Base-by-base conservation (phyloP, 2,888 invertebrate genomes). In the Noctua janthina region DNA sequence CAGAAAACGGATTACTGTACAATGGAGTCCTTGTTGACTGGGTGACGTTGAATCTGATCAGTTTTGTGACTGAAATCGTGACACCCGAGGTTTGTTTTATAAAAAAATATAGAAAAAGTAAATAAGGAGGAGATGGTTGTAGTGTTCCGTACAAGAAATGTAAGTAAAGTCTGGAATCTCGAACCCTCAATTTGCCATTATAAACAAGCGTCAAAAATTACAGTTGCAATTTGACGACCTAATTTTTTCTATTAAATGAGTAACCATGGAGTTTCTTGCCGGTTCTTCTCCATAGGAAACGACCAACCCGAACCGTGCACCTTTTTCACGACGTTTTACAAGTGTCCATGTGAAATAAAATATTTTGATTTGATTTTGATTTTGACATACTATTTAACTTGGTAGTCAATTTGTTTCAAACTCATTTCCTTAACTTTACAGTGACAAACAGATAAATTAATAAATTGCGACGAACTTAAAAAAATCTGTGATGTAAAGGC, bases 1-100 rank as follows among this genome's bases (percentile, higher is more conserved):
- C 72, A 69, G 39, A 88, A 90, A 90, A 88, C 81, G 84, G 90
- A 90, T 90, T 90, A 87, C 23, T 49, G n/a, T 72, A 90, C 87
- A 90, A 90, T 79, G 68, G 59, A 51, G 13, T 15, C 66, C 79
- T 67, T 68, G 72, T 75, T 78, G 83, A 76, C 83, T 82, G 79
- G 59, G 56, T 59, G 78, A 79, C 46, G 83, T 70, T 76, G 71
- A 43, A 88, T 88, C 81, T 79, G 88, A 90, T 88, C 74, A 70
- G 75, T 82, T 86, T 86, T 83, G 71, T 73, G 59, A 81, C 62
- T 66, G 11, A 39, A 81, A 77, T 70, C 46, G 70, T 78, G 78
- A 86, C 81, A 81, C 66, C 68, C 75, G 43, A 10, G 67, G 43
- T 39, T 81, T 81, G 76, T 82, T 70, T 72, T 43, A 76, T 73